These are phyloP conservation scores for Agrotis ipsilon DNA, from an alignment of 2,888 invertebrate genomes.

Conservation along the genomic window DNA sequence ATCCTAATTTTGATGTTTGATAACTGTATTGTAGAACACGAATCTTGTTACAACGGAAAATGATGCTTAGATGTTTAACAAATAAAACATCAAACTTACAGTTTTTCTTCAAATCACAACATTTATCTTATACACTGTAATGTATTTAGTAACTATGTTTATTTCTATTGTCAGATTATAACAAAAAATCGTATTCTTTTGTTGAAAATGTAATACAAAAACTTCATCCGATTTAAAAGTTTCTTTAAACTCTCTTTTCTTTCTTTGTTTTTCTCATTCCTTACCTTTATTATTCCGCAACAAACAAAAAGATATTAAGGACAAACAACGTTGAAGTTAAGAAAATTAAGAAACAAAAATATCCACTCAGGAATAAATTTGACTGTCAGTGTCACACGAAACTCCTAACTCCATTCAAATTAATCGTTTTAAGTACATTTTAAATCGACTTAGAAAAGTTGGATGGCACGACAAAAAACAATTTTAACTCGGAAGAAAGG, in stretches of 20 bases:
- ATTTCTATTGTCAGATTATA: slow-evolving; percentile 24
- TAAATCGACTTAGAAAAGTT: slow-evolving; percentile 80
- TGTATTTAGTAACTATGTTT: background rate
- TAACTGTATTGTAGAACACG: slow-evolving; percentile 68
- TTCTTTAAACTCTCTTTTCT: slow-evolving; percentile 50
- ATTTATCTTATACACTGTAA: background rate
- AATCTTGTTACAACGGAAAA: slow-evolving; percentile 23
- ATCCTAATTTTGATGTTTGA: slow-evolving; percentile 76
- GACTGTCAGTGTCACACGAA: slow-evolving; percentile 75
- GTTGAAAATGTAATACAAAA: slow-evolving; percentile 48
- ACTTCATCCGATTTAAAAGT: slow-evolving; percentile 59
- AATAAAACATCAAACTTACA: background rate
- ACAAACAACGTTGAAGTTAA: slow-evolving; percentile 60
- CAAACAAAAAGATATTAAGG: slow-evolving; percentile 65
- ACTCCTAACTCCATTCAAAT: slow-evolving; percentile 76
- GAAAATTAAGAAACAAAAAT: slow-evolving; percentile 70
- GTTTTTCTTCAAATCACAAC: background rate
- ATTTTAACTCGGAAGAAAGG: slow-evolving; percentile 73
- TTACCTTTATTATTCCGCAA: slow-evolving; percentile 61
- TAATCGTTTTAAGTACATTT: slow-evolving; percentile 80
- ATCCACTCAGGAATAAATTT: slow-evolving; percentile 67
- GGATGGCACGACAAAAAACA: slow-evolving; percentile 75
- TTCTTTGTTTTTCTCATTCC: slow-evolving; percentile 54
- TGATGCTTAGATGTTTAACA: background rate
- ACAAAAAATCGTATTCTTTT: slow-evolving; percentile 26